These are phyloP conservation scores for Lagopus muta DNA, from an alignment of 2,113 vertebrate genomes.

Conservation along the genomic window DNA sequence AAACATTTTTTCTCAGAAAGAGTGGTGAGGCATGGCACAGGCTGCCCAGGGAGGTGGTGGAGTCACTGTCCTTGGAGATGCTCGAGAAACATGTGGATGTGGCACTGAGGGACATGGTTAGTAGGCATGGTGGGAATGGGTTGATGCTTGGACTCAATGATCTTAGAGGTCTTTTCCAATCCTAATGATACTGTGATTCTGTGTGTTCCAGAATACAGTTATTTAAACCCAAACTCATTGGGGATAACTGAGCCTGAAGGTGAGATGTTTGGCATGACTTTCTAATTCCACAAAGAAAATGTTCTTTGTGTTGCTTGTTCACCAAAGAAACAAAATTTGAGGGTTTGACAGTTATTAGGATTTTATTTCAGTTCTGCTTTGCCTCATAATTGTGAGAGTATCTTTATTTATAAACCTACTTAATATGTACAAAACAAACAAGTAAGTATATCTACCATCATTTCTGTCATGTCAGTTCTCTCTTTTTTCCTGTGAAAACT, in stretches of 20 bases:
- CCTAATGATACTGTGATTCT: too few species aligned
- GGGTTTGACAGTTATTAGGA: neutral
- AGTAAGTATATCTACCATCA: neutral
- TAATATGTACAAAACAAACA: neutral
- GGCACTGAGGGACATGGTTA: too few species aligned
- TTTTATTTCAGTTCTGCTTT: neutral
- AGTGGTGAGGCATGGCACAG: too few species aligned
- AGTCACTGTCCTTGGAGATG: too few species aligned
- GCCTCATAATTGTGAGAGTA: neutral
- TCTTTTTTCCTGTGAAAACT: neutral
- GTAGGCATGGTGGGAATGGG: too few species aligned
- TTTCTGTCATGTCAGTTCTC: neutral
- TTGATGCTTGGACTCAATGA: too few species aligned
- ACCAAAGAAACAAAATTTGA: neutral
- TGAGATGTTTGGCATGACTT: neutral
- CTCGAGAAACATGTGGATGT: too few species aligned
- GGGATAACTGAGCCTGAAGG: neutral
- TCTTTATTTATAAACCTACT: conserved; percentile 1
- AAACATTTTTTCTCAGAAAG: too few species aligned
- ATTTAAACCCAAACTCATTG: neutral
- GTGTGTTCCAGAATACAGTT: neutral
- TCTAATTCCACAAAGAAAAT: neutral
- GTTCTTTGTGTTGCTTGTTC: neutral
- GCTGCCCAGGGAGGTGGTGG: too few species aligned
- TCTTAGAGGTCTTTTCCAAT: too few species aligned